phyloP scores from a whole-genome alignment of 2,113 vertebrate genomes.

The Notarius lentiginosus region DNA sequence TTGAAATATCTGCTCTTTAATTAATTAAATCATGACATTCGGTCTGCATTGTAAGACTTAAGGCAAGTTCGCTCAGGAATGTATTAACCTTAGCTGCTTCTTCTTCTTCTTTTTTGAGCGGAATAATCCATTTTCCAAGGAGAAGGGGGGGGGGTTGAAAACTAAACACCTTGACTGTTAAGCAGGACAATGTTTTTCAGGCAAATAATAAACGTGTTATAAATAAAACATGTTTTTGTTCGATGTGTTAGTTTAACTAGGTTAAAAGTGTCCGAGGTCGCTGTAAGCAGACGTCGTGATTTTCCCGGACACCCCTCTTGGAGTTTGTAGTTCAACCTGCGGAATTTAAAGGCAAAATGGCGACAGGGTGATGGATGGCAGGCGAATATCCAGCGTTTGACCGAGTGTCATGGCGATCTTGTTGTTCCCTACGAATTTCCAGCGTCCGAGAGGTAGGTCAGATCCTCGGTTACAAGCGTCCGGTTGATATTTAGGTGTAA shows the following conservation, averaged over 20 bases:
- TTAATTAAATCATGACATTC: not conserved
- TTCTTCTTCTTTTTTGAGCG: conserved; percentile 37
- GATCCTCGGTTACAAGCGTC: conserved; percentile 35
- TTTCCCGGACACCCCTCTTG: conserved; percentile 49
- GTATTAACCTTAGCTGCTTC: conserved; percentile 50
- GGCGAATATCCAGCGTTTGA: conserved; percentile 58
- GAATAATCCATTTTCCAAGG: conserved; percentile 58
- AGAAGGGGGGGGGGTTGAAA: conserved; percentile 49
- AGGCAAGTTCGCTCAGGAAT: conserved; percentile 57
- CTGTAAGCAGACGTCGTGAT: not conserved
- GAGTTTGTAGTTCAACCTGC: conserved; percentile 64
- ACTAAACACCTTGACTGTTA: not conserved
- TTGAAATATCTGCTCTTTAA: too few relatives aligned
- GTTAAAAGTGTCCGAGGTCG: not conserved
- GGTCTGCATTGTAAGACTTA: not conserved
- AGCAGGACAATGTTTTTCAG: not conserved
- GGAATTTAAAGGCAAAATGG: conserved; percentile 69
- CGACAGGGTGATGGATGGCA: conserved; percentile 63
- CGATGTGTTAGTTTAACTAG: not conserved
- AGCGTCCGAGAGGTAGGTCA: conserved; percentile 62
- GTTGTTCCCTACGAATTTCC: conserved; percentile 45
- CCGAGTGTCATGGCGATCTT: conserved; percentile 55
- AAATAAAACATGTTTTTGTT: fast-evolving
- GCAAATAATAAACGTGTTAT: not conserved
- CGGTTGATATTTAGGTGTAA: not conserved